Base-by-base conservation (phyloP, 2,888 invertebrate genomes). In the Pemphredon lugubris region DNA sequence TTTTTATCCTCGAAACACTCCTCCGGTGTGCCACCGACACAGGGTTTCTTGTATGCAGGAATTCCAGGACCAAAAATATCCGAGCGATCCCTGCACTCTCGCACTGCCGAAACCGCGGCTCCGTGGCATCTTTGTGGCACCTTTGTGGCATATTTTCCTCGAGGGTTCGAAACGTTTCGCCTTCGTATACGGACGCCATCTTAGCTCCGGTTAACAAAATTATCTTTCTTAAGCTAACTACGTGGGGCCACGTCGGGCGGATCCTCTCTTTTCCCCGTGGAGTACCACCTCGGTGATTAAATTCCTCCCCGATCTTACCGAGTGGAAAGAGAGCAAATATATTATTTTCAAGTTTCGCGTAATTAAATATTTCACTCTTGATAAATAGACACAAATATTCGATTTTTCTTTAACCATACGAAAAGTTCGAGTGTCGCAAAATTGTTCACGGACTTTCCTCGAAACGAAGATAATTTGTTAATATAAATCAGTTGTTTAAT, bases 41-140 rank as follows among this genome's bases (percentile, higher is more conserved):
- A 13, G 55, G 65, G 48, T 68, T 69, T 65, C 60, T 76, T 64
- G 71, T 73, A 76, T 73, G 65, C 69, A 79, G 44, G 67, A 79
- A 76, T 79, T 79, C 71, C 72, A 57, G 65, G 65, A 77, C 73
- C 75, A 75, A 68, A 78, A 79, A 73, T 77, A 79, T 42, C 67
- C 63, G 63, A 73, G 50, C 68, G 68, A 66, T 72, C 68, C 70
- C 45, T 55, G 73, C 55, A 65, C 55, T 26, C 69, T 64, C 18
- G 67, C 58, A 67, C 32, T 42, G 63, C 48, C 54, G 55, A 70
- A 76, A 77, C 69, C 63, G 61, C 61, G 61, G 63, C 64, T 58
- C 32, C 59, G 68, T 77, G 77, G 69, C 77, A 78, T 79, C 73
- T 79, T 74, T 77, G 79, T 79, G 71, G 60, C 79, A 74, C 61